Evolutionary conservation across 1,140 invertebrate species (phyloP), one percentile per base, ranked within the genome.

Genomic region (Goniozus legneri): DNA sequence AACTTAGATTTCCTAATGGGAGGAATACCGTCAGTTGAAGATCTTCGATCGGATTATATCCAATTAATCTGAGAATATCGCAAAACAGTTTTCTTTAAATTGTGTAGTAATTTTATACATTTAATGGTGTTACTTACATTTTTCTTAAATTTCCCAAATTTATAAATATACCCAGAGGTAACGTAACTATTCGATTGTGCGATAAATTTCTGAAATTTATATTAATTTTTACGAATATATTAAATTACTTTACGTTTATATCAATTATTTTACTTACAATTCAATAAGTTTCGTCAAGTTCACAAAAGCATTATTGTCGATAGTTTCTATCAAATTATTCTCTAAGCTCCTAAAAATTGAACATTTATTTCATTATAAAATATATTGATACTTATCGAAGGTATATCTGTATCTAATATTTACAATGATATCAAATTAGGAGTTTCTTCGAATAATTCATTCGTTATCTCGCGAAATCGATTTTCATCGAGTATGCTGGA

Each of bases 251-350:
- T 10, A 3, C 13, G n/a, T 36, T 16, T 14, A 21, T 3, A 13
- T 3, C 19, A n/a, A 20, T 24, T 52, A 21, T 18, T 13, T 20
- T 58, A 77, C 78, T 81, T 67, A 82, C 81, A 82, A 57, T 51
- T 79, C 76, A 32, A 68, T 67, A 39, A 82, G 62, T 22, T 69
- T 59, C 32, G 48, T 55, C 50, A 78, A 65, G 44, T 77, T 67
- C 37, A 60, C 39, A 56, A 81, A 80, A 47, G 72, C 68, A 47
- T 70, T 54, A 19, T 61, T 60, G 43, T 73, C 67, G 47, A 82
- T 71, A 38, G 56, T 61, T 47, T 61, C 60, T 50, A 81, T 61
- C 27, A 56, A 57, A 67, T 79, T 80, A 41, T 63, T 60, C 43
- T 75, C 71, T 45, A 80, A 65, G 45, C 65, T 72, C 62, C 76